Conservation (phyloP, 2,888 invertebrate species). For the Sarcophaga variegata region DNA sequence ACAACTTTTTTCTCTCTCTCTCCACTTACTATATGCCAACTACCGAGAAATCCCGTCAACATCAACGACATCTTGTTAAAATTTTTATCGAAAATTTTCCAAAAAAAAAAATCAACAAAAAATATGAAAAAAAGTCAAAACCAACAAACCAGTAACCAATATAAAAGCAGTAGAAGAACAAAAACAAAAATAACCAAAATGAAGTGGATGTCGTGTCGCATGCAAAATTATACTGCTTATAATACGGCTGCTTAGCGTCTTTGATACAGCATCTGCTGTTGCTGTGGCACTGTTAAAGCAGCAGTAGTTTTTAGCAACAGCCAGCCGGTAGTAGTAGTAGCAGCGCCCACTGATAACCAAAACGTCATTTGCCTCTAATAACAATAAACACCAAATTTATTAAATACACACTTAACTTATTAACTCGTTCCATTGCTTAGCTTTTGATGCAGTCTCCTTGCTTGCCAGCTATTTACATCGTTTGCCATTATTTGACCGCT, state of each 20-base stretch:
- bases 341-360: conserved; percentile 76
- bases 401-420: conserved; percentile 74
- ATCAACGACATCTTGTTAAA: conserved; percentile 56
- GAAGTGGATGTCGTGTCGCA: conserved; percentile 50
- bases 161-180: neutral
- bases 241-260: conserved; percentile 28
- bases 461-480: conserved; percentile 7
- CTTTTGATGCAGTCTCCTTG: conserved; percentile 14
- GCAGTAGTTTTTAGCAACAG: conserved; percentile 40
- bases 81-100: conserved; percentile 40
- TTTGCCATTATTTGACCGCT: conserved; percentile 1
- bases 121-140: neutral
- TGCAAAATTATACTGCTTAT: conserved; percentile 47
- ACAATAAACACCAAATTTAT: conserved; percentile 79
- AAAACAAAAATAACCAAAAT: conserved; percentile 10
- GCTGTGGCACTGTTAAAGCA: neutral
- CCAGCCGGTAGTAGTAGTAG: conserved; percentile 73
- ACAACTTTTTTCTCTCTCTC: conserved; percentile 1
- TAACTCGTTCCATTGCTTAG: conserved; percentile 8
- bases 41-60: conserved; percentile 38
- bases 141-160: no score
- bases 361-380: conserved; percentile 75
- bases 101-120: neutral
- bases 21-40: conserved; percentile 6
- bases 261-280: no score